These are phyloP conservation scores for Poecilia wingei DNA, from an alignment of 2,797 vertebrate species.

Conservation along the genomic window DNA sequence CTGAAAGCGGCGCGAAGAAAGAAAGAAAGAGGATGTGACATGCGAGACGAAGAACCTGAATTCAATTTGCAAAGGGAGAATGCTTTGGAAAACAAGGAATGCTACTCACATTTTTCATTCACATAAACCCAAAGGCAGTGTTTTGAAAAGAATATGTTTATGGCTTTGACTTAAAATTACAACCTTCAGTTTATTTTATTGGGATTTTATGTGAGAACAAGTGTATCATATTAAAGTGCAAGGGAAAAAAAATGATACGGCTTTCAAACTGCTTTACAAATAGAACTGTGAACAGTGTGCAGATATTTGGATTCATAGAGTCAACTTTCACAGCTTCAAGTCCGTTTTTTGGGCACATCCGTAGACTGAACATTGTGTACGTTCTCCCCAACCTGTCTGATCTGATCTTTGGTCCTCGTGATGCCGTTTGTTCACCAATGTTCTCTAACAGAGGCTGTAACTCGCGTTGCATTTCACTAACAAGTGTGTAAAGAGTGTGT, in stretches of 20 bases:
- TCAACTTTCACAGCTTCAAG: background rate
- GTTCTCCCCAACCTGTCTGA: background rate
- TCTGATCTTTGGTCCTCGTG: no score
- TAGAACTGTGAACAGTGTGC: background rate
- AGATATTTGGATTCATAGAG: background rate
- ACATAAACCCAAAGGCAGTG: background rate
- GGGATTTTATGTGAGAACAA: background rate
- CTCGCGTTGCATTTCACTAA: no score
- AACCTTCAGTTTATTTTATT: background rate
- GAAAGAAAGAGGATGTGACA: slow-evolving; percentile 50
- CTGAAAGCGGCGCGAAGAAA: slow-evolving; percentile 28
- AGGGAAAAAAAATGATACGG: background rate
- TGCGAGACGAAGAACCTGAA: slow-evolving; percentile 54
- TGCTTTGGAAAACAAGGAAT: slow-evolving; percentile 37
- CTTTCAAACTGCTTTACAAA: background rate
- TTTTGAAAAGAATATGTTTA: background rate
- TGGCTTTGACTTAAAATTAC: background rate
- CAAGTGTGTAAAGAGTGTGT: no score
- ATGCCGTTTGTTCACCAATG: no score
- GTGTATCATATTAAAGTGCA: no score
- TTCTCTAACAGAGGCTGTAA: no score
- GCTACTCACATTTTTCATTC: slow-evolving; percentile 1
- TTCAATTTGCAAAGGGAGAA: slow-evolving; percentile 58
- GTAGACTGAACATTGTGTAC: background rate
- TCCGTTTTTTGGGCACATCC: background rate